Percentiles rank a stretch among this genome's conserved stretches.
phyloP scores from a whole-genome alignment of 2,888 invertebrate genomes.

The Micoletzkya japonica region DNA sequence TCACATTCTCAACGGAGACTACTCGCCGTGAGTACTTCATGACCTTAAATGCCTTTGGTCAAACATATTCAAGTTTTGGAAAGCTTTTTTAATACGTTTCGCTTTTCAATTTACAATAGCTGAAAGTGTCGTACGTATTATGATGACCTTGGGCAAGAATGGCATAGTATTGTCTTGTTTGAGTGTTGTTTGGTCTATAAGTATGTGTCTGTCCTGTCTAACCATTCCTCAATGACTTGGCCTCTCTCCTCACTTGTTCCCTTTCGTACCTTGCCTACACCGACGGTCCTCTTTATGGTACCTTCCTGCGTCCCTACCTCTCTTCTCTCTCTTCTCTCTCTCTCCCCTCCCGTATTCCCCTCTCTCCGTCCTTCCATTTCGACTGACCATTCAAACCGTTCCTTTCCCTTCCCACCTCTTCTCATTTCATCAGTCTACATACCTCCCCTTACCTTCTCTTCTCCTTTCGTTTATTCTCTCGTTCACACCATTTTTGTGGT shows the following conservation, averaged over 20 bases:
- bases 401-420: constrained; percentile 14
- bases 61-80: neutral
- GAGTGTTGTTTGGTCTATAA: too few relatives aligned
- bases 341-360: constrained; percentile 15
- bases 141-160: neutral
- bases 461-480: too few relatives aligned
- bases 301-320: neutral
- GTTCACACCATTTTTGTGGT: constrained; percentile 23
- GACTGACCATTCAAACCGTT: neutral
- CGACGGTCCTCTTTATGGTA: neutral
- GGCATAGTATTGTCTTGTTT: too few relatives aligned
- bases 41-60: neutral
- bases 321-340: constrained; percentile 19
- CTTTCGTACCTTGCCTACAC: constrained; percentile 12
- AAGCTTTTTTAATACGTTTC: neutral
- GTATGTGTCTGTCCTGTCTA: neutral
- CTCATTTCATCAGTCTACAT: constrained; percentile 17
- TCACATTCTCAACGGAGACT: constrained; percentile 27
- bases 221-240: constrained; percentile 13
- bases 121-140: neutral
- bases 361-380: constrained; percentile 16
- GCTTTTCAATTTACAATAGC: neutral
- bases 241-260: constrained; percentile 25
- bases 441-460: constrained; percentile 27
- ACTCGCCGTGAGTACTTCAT: neutral